Percentiles rank a stretch among this genome's conserved stretches.
Conservation (phyloP, 2,113 vertebrate species). For the Malurus melanocephalus region DNA sequence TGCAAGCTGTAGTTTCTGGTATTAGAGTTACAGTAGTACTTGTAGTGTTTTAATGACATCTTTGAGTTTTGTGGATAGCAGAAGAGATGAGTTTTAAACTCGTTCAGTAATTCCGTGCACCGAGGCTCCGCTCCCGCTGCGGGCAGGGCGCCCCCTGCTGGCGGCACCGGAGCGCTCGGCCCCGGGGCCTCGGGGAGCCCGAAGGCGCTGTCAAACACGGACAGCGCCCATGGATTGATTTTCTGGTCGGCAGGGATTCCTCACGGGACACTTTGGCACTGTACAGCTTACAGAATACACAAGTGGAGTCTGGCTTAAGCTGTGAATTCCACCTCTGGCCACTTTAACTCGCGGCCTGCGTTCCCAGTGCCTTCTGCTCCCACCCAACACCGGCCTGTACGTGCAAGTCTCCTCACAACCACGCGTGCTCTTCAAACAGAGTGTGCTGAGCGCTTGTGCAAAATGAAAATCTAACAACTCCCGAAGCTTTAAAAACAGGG, state of each 20-base stretch:
- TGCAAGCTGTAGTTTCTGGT: neutral
- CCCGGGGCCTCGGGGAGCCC: neutral
- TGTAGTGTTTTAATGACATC: neutral
- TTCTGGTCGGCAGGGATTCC: neutral
- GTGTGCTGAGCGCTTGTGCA: neutral
- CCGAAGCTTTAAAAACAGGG: neutral
- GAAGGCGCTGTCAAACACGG: accelerated
- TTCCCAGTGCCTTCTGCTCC: neutral
- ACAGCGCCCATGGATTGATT: accelerated
- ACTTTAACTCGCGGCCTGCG: accelerated
- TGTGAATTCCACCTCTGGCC: neutral
- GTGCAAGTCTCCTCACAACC: neutral
- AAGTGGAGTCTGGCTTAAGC: neutral
- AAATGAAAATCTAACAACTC: neutral
- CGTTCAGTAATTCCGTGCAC: neutral
- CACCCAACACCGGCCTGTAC: accelerated
- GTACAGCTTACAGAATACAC: neutral
- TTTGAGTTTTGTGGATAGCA: neutral
- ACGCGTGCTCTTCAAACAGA: neutral
- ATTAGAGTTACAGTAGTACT: neutral
- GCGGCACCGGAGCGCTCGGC: accelerated
- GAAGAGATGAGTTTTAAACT: neutral
- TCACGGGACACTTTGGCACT: neutral
- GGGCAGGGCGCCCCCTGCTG: neutral
- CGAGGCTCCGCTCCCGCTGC: neutral